These are phyloP conservation scores for Elysia crispata DNA, from an alignment of 2,888 invertebrate species.

Conservation along the genomic window DNA sequence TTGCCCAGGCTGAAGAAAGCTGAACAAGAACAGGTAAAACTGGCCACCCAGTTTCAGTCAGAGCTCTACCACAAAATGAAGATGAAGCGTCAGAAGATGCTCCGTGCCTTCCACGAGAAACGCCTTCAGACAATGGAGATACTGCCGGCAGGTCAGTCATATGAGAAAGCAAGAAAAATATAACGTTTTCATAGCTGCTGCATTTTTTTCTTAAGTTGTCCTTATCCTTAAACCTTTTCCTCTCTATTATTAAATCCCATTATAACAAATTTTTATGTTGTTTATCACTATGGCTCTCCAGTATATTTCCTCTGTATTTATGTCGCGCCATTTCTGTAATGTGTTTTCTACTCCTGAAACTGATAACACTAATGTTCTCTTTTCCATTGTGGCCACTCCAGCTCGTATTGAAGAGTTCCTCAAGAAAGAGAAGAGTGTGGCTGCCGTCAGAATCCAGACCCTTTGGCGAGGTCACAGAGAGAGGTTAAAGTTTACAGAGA, in stretches of 20 bases:
- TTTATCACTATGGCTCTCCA: too few relatives aligned
- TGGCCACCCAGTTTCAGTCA: slow-evolving; percentile 61
- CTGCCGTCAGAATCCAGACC: slow-evolving; percentile 74
- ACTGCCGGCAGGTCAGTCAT: slow-evolving; percentile 73
- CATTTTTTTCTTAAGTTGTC: too few relatives aligned
- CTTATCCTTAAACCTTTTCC: too few relatives aligned
- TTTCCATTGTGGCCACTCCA: slow-evolving; percentile 46
- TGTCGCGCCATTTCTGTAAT: too few relatives aligned
- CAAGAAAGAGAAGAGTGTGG: slow-evolving; percentile 66
- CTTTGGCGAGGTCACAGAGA: slow-evolving; percentile 70
- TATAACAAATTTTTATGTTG: too few relatives aligned
- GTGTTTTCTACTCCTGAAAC: too few relatives aligned
- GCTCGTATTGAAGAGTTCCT: slow-evolving; percentile 71
- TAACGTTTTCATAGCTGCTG: too few relatives aligned
- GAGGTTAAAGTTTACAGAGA: slow-evolving; percentile 58
- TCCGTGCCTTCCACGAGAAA: slow-evolving; percentile 72
- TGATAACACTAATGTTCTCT: too few relatives aligned
- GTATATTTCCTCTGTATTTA: too few relatives aligned
- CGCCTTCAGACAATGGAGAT: slow-evolving; percentile 74
- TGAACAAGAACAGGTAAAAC: slow-evolving; percentile 58
- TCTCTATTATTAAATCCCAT: too few relatives aligned
- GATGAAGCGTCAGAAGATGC: slow-evolving; percentile 67
- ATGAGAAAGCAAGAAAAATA: too few relatives aligned
- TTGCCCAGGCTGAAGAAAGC: slow-evolving; percentile 56
- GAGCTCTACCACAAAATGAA: slow-evolving; percentile 70